Evolutionary conservation across 2,888 invertebrate species (phyloP).

Genomic region (Andrena minutula): DNA sequence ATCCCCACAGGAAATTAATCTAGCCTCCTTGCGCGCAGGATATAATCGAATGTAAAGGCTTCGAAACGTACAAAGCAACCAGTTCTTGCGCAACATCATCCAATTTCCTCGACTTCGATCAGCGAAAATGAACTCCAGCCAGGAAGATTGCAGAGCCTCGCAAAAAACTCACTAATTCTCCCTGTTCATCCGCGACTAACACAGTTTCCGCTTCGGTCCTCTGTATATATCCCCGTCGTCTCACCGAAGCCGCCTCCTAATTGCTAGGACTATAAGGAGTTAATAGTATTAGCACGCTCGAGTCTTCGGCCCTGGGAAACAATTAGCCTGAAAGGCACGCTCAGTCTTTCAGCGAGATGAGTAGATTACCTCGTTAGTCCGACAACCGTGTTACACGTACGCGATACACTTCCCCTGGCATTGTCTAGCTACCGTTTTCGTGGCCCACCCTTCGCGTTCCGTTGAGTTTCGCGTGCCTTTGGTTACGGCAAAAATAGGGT

Average conservation of each 20-base stretch:
- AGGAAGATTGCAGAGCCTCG: conserved; percentile 11
- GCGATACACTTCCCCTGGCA: conserved; percentile 32
- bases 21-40: neutral
- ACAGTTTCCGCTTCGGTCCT: conserved; percentile 26
- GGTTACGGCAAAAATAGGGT: neutral
- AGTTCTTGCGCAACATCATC: neutral
- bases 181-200: conserved; percentile 33
- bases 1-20: conserved; percentile 14
- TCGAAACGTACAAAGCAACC: neutral
- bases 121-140: conserved; percentile 2
- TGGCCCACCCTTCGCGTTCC: conserved; percentile 21
- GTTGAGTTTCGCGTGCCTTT: neutral
- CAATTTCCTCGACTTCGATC: conserved; percentile 30
- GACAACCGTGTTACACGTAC: conserved; percentile 39
- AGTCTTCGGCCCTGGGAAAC: conserved; percentile 63
- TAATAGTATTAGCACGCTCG: conserved; percentile 69
- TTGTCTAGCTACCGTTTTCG: conserved; percentile 33
- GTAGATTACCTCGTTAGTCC: conserved; percentile 70
- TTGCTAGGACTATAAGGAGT: conserved; percentile 67
- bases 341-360: conserved; percentile 72
- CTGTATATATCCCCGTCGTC: conserved; percentile 38
- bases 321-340: conserved; percentile 72
- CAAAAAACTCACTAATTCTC: conserved; percentile 36
- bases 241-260: conserved; percentile 55
- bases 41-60: neutral